Base-by-base conservation (phyloP, 2,797 vertebrate genomes). In the Mionectes olivaceus region DNA sequence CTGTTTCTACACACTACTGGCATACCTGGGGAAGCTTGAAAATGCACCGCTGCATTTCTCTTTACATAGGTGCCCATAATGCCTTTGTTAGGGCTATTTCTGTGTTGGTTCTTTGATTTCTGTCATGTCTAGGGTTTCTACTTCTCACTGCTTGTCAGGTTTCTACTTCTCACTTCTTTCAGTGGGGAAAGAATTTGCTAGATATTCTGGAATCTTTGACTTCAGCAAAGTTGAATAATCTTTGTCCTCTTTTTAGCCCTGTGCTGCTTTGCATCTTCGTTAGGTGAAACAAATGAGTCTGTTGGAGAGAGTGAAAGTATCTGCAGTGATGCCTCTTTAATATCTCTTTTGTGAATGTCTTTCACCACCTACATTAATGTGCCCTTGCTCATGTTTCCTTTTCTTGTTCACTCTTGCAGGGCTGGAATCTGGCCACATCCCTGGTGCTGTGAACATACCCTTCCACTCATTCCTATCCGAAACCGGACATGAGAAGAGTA, bases 381-480 rank as follows among this genome's bases (percentile, higher is more conserved):
- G 50, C 84, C 37, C 79, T 64, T 43, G 24, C 50, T 95, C 53
- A 79, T 6, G 3, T 80, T 71, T 82, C 39, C 32, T 91, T 92
- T 91, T 87, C 32, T 50, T 70, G 8, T 64, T 79, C 2, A 25
- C 64, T 91, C 33, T 35, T 37, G 22, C 96, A 99, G 99, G 98
- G 43, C 97, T 98, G 6, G 97, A 98, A 63, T 98, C 99, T 0
- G 99, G 99, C 41, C 99, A 99, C 90, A 99, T 99, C 95, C 98
- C 98, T 1, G 98, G 98, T 5, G 78, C 98, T 0, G 85, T 99
- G 97, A 99, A 98, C 98, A 99, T 99, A 97, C 99, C 99, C 1
- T 99, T 99, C 95, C 94, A 93, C 10, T 96, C 97, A 18, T 99
- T 99, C 96, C 89, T 99, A 87, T 98, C 98, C 1, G 77, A 97